Percentiles rank a stretch among this genome's conserved stretches.
These are phyloP conservation scores for Drosophila mercatorum DNA, from an alignment of 2,888 invertebrate species.

Conservation along the genomic window DNA sequence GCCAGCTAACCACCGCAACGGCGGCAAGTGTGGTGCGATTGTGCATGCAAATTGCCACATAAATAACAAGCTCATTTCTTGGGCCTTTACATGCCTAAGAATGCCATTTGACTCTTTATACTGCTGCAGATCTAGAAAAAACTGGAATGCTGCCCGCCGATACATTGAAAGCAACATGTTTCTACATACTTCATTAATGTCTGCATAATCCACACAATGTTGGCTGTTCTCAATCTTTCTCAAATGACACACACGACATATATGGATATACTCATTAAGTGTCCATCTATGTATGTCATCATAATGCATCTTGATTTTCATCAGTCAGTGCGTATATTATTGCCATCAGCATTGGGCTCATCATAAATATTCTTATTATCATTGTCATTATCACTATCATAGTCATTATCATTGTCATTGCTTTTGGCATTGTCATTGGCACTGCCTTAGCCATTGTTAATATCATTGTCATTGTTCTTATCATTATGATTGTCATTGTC, in stretches of 20 bases:
- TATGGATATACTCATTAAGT: not conserved
- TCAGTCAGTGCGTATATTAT: not conserved
- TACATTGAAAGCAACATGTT: not conserved
- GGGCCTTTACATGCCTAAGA: slow-evolving; percentile 3
- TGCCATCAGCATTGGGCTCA: no score
- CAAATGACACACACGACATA: not conserved
- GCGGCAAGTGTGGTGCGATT: slow-evolving; percentile 20
- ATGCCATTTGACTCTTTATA: slow-evolving; percentile 7
- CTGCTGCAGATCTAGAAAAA: not conserved
- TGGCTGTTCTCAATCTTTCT: not conserved
- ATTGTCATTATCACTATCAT: not conserved
- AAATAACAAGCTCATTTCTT: slow-evolving; percentile 28
- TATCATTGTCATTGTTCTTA: slow-evolving; percentile 1
- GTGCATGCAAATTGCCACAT: slow-evolving; percentile 39
- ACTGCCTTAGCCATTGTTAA: not conserved
- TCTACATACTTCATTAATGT: not conserved
- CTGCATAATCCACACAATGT: not conserved
- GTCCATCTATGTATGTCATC: not conserved
- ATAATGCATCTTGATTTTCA: not conserved
- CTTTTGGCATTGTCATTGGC: not conserved
- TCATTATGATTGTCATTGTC: not conserved
- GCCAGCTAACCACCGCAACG: slow-evolving; percentile 10
- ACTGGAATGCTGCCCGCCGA: not conserved
- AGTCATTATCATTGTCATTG: not conserved
- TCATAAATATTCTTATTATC: not conserved